Evolutionary conservation across 2,888 invertebrate genomes (phyloP), one percentile per base, ranked within the genome.

Genomic region (Dryocosmus kuriphilus): DNA sequence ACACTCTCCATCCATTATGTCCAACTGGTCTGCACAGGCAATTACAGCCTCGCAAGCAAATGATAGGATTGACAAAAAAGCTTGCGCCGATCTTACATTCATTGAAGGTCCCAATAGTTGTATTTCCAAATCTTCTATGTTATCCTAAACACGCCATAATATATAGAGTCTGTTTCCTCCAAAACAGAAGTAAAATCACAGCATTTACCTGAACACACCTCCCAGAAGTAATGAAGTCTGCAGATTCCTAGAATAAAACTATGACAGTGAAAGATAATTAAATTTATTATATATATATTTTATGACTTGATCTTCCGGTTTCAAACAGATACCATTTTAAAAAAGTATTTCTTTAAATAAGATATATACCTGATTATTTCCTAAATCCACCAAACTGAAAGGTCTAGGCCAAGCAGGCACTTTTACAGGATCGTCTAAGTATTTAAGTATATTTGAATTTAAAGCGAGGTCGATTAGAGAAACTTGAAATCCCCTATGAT

Each of bases 401-500:
- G 90, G 86, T 9, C 92, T 93, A 3, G 92, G 92, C 95, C 94
- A 94, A 74, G 92, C 92, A 55, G 93, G 91, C 6, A 93, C 94
- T 51, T 89, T 89, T 0, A 94, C 94, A 2, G 92, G 91, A 9
- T 90, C 91, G 86, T 95, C 95, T 67, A 95, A 90, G 65, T 93
- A 92, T 32, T 92, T 86, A 79, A 94, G 82, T 92, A 94, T 93
- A 41, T 92, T 85, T n/a, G 82, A 75, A 9, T 90, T 86, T 62
- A 92, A 88, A 55, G 91, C 92, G 7, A 94, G 86, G 83, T 94
- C 93, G 22, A 95, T 86, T 8, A 97, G 83, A 30, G 96, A 95
- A 35, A 97, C 92, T 81, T 96, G 95, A 85, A 96, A 93, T n/a
- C 96, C 97, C 80, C 94, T 94, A 93, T 95, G 95, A 86, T 96